These are phyloP conservation scores for Drosophila quinaria DNA, from an alignment of 2,888 invertebrate species.

Conservation along the genomic window DNA sequence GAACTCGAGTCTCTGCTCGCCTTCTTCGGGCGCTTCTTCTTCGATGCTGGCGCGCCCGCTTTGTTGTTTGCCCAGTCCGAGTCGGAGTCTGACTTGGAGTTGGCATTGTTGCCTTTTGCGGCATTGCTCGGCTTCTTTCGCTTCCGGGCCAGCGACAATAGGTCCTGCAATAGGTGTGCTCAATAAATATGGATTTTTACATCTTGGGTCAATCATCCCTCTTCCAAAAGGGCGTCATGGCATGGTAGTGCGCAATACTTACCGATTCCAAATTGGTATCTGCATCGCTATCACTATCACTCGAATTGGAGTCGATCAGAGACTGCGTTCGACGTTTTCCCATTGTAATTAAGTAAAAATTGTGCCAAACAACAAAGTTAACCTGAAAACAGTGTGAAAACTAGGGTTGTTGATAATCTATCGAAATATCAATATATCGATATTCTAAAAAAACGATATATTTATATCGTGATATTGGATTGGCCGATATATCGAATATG, in stretches of 20 bases:
- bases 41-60: slow-evolving; percentile 83
- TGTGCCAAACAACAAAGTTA: slow-evolving; percentile 59
- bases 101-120: slow-evolving; percentile 84
- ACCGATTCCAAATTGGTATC: slow-evolving; percentile 94
- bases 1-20: slow-evolving; percentile 79
- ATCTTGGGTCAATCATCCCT: slow-evolving; percentile 40
- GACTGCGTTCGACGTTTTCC: slow-evolving; percentile 94
- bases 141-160: slow-evolving; percentile 92
- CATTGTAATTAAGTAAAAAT: slow-evolving; percentile 86
- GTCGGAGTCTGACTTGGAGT: slow-evolving; percentile 86
- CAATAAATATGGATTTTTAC: slow-evolving; percentile 45
- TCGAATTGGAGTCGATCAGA: slow-evolving; percentile 93
- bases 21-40: slow-evolving; percentile 84
- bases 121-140: slow-evolving; percentile 87
- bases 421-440: too few relatives aligned
- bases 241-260: slow-evolving; percentile 85
- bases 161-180: slow-evolving; percentile 87
- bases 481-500: too few relatives aligned
- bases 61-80: slow-evolving; percentile 86
- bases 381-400: slow-evolving; percentile 62
- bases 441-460: too few relatives aligned
- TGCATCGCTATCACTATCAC: slow-evolving; percentile 91
- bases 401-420: too few relatives aligned
- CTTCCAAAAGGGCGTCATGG: not conserved
- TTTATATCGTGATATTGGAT: too few relatives aligned